Conservation (phyloP, 2,797 vertebrate species). For the Poecile montanus region DNA sequence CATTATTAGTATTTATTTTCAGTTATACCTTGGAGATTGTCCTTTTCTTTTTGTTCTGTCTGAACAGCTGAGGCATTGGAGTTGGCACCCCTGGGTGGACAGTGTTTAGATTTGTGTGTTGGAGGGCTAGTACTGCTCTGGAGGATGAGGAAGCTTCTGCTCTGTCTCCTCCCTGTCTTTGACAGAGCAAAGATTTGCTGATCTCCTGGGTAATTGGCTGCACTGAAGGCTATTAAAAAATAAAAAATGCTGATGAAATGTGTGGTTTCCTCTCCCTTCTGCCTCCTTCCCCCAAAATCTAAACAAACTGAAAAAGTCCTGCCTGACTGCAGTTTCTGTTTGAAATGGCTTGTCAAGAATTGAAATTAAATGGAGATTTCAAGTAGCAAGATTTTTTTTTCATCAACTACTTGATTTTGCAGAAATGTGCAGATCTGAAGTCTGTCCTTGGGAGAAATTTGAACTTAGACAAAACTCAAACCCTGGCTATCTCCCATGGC, state of each 20-base stretch:
- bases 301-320: constrained; percentile 40
- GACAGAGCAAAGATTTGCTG: constrained; percentile 55
- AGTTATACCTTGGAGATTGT: constrained; percentile 44
- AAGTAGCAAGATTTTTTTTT: background rate
- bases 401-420: background rate
- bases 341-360: constrained; percentile 36
- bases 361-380: constrained; percentile 28
- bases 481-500: background rate
- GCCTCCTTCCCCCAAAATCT: constrained; percentile 34
- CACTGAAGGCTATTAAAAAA: constrained; percentile 48
- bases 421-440: background rate
- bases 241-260: constrained; percentile 60
- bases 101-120: constrained; percentile 31
- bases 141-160: constrained; percentile 38
- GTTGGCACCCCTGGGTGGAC: constrained; percentile 9
- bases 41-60: constrained; percentile 28
- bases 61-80: constrained; percentile 50
- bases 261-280: constrained; percentile 64
- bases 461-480: background rate
- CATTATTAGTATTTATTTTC: constrained; percentile 55
- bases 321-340: constrained; percentile 15
- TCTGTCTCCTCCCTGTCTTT: constrained; percentile 26
- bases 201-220: constrained; percentile 24
- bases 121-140: background rate
- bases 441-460: background rate